phyloP scores from a whole-genome alignment of 2,888 invertebrate species.

The Eumerus sabulonum region DNA sequence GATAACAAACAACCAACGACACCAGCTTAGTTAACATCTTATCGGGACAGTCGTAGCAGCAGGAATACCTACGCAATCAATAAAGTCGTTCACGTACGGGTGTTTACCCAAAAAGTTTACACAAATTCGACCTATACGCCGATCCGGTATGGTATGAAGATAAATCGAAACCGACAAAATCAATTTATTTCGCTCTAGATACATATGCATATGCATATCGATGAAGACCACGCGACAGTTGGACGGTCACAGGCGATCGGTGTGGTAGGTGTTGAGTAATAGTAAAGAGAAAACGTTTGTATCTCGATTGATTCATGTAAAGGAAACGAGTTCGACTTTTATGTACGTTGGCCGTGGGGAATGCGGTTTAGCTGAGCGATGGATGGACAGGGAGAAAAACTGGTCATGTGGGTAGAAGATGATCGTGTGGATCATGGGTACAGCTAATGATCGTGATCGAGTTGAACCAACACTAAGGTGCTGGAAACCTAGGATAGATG shows the following conservation, averaged over 20 bases:
- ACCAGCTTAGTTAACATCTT: conserved; percentile 27
- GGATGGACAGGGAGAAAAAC: conserved; percentile 32
- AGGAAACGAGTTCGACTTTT: conserved; percentile 3
- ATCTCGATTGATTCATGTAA: conserved; percentile 27
- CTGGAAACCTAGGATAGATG: too few species aligned
- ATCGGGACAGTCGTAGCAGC: conserved; percentile 8
- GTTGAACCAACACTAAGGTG: too few species aligned
- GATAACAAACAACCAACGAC: conserved; percentile 23
- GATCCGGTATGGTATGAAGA: background rate
- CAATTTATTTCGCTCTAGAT: conserved; percentile 22
- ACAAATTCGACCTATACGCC: background rate
- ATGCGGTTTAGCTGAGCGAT: too few species aligned
- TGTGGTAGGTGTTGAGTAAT: conserved; percentile 44
- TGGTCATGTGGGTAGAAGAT: conserved; percentile 45
- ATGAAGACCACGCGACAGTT: background rate
- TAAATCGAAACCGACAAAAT: conserved; percentile 24
- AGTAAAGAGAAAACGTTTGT: conserved; percentile 5
- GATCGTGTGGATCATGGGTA: conserved; percentile 32
- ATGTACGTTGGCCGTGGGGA: background rate
- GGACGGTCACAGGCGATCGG: too few species aligned
- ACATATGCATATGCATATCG: too few species aligned
- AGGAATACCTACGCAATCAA: too few species aligned
- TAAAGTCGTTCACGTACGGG: background rate
- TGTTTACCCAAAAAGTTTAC: conserved; percentile 34
- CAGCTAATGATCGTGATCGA: too few species aligned